phyloP scores from a whole-genome alignment of 1,140 invertebrate species.

The Dolichoris vasculosae region DNA sequence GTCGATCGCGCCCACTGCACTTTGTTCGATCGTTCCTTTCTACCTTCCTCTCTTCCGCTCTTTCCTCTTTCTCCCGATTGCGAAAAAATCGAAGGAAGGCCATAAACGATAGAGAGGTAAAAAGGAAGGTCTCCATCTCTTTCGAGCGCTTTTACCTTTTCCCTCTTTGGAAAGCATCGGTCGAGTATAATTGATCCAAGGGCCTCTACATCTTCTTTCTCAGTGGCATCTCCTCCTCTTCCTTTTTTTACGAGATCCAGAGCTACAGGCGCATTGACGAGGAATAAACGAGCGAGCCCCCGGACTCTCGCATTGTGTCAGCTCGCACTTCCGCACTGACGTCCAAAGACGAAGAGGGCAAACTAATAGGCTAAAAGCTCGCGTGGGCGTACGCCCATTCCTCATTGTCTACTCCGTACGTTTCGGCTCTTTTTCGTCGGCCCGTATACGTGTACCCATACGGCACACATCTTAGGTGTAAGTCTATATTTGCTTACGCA shows the following conservation, averaged over 20 bases:
- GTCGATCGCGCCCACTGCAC: slow-evolving; percentile 28
- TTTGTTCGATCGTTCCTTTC: slow-evolving; percentile 12
- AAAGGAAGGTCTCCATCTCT: neutral
- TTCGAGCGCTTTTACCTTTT: neutral
- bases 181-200: slow-evolving; percentile 39
- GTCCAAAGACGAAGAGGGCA: slow-evolving; percentile 1
- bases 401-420: slow-evolving; percentile 59
- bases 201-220: slow-evolving; percentile 13
- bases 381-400: slow-evolving; percentile 59
- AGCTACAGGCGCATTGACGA: neutral
- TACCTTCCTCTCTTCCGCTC: neutral
- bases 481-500: too few relatives aligned
- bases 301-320: slow-evolving; percentile 55
- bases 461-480: neutral
- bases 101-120: neutral
- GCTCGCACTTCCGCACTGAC: slow-evolving; percentile 63
- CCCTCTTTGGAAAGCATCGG: neutral
- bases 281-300: slow-evolving; percentile 15
- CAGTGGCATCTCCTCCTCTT: slow-evolving; percentile 19
- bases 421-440: slow-evolving; percentile 58
- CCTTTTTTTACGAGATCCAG: slow-evolving; percentile 9
- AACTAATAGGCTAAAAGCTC: slow-evolving; percentile 40
- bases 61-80: neutral
- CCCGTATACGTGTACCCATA: neutral
- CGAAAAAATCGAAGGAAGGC: slow-evolving; percentile 12